Base-by-base conservation (phyloP, 2,797 vertebrate genomes). In the Pseudochaenichthys georgianus region DNA sequence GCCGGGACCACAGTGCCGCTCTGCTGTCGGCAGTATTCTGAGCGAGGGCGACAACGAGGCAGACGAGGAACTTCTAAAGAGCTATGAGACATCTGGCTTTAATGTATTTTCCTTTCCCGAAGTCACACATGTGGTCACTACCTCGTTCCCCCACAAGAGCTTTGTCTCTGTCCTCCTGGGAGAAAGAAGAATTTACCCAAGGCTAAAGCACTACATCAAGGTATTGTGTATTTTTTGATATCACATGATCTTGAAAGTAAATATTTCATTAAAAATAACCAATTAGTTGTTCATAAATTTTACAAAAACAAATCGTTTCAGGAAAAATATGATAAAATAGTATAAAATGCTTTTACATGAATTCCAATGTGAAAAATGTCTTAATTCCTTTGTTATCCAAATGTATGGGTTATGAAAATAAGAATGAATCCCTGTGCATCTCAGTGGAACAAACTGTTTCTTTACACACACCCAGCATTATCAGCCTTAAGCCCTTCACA, bases 81-180 rank as follows among this genome's bases (percentile, higher is more conserved):
- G 90, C 72, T 98, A 95, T 69, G 92, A 96, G 90, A 95, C 96
- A 70, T 95, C 93, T 1, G 96, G 96, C 85, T 98, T 97, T 89
- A 96, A 95, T 83, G 92, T 98, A 57, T 96, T 96, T 89, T 95
- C 95, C 81, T 96, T 98, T 78, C 96, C 97, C 0, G 95, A 96
- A 80, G 95, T 97, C 80, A 97, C 95, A 72, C 96, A 97, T 0
- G 96, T 95, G 66, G 96, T 98, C 82, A 95, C 95, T 68, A 92
- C 96, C 1, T 94, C 94, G 10, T 96, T 98, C 86, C 97, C 96
- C 0, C 93, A 95, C 87, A 96, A 94, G 53, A 96, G 94, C 0
- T 81, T 91, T 0, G 60, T 97, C 60, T 98, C 97, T 38, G 83
- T 95, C 64, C 89, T 95, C 75, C 85, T 98, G 75, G 95, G 94